Evolutionary conservation across 1,140 invertebrate genomes (phyloP).

Genomic region (Drosophila bocqueti): DNA sequence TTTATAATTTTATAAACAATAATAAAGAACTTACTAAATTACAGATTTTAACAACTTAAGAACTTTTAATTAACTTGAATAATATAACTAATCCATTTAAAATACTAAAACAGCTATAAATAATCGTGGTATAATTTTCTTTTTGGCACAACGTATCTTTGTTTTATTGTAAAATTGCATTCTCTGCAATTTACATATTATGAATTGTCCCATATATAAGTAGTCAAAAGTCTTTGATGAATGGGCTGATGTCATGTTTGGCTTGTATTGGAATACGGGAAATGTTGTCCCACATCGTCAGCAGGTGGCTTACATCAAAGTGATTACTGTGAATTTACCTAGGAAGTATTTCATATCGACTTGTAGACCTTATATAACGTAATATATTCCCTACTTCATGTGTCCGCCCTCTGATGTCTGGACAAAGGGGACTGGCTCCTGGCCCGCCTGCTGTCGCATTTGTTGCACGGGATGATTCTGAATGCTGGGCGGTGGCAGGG

Average conservation of each 20-base stretch:
- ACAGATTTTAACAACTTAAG: no score
- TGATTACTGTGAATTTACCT: background rate
- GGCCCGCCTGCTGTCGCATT: conserved; percentile 14
- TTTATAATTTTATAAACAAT: no score
- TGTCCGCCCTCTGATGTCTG: conserved; percentile 45
- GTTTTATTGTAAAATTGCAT: background rate
- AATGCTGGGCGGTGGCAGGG: background rate
- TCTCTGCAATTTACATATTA: background rate
- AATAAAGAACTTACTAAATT: no score
- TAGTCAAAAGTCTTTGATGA: background rate
- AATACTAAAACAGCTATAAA: background rate
- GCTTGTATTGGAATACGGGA: background rate
- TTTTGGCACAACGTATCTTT: background rate
- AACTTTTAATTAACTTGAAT: background rate
- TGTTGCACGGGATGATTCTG: conserved; percentile 18
- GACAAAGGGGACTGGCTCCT: conserved; percentile 35
- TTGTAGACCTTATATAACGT: background rate
- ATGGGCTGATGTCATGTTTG: background rate
- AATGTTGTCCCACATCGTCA: background rate
- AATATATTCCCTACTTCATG: conserved; percentile 7
- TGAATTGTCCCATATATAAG: background rate
- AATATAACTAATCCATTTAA: no score
- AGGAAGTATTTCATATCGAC: background rate
- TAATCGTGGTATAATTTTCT: no score
- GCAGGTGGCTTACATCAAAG: background rate